These are phyloP conservation scores for Psilopsiagon aymara DNA, from an alignment of 2,113 vertebrate species.

Conservation along the genomic window DNA sequence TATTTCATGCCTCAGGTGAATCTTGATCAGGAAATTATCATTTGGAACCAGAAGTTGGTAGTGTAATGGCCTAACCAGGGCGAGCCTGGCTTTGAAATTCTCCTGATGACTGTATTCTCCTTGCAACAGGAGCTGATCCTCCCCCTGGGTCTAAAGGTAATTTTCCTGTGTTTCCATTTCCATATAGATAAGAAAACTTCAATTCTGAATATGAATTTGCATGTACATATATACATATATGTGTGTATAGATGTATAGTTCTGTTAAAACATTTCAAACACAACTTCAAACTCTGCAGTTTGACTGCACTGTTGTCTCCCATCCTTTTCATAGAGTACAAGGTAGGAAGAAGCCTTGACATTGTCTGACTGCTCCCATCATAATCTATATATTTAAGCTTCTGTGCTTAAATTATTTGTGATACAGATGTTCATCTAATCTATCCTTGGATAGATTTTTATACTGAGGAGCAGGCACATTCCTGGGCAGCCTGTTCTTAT, in stretches of 20 bases:
- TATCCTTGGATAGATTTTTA: not conserved
- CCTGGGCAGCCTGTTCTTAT: not conserved
- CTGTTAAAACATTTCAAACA: not conserved
- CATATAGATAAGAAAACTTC: constrained; percentile 1
- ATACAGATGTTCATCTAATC: not conserved
- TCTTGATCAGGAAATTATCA: not conserved
- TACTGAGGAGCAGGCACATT: not conserved
- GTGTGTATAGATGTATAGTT: not conserved
- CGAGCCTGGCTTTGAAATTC: not conserved
- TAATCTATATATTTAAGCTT: not conserved
- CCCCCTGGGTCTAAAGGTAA: constrained; percentile 9
- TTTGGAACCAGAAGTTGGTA: not conserved
- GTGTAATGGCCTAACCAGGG: not conserved
- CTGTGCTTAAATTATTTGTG: not conserved
- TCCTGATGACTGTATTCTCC: not conserved
- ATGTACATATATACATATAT: not conserved
- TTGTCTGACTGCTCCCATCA: not conserved
- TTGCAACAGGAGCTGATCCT: not conserved
- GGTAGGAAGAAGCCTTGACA: not conserved
- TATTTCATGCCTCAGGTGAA: not conserved
- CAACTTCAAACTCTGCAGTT: not conserved
- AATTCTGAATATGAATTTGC: not conserved
- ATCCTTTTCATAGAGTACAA: not conserved
- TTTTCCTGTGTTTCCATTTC: constrained; percentile 2
- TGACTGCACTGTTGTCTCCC: not conserved